Evolutionary conservation across 2,113 vertebrate species (phyloP).

Genomic region (Oreotrochilus melanogaster): DNA sequence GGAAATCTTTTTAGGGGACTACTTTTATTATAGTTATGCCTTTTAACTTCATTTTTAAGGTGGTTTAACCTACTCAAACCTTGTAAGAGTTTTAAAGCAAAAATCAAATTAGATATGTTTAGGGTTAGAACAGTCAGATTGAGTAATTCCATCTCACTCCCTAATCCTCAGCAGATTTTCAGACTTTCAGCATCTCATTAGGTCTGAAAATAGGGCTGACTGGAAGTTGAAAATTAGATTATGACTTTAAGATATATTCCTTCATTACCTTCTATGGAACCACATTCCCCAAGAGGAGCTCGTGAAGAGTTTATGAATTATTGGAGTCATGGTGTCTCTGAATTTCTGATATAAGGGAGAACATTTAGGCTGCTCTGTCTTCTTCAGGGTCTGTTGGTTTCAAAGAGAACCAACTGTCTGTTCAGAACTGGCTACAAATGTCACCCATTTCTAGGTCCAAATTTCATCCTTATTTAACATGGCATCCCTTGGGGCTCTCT

Average conservation of each 20-base stretch:
- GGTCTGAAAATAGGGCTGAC: conserved; percentile 30
- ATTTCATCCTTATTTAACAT: background rate
- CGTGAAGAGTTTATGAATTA: conserved; percentile 6
- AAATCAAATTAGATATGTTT: conserved; percentile 21
- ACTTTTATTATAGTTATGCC: background rate
- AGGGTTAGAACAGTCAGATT: conserved; percentile 33
- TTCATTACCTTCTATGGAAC: conserved; percentile 32
- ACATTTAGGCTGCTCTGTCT: background rate
- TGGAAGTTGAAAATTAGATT: conserved; percentile 48
- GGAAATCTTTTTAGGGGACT: background rate
- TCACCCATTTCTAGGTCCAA: background rate
- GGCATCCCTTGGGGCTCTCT: background rate
- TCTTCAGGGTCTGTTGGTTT: background rate
- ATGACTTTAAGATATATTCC: conserved; percentile 46
- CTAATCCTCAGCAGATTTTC: conserved; percentile 60
- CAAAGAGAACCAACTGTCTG: background rate
- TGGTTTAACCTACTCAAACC: background rate
- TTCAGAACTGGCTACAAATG: background rate
- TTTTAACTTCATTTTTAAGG: background rate
- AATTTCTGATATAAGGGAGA: background rate
- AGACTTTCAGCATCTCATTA: conserved; percentile 49
- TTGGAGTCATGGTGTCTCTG: background rate
- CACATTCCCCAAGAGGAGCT: conserved; percentile 18
- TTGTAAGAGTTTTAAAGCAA: background rate
- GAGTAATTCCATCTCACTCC: conserved; percentile 3